Conservation (phyloP, 2,797 vertebrate genomes). For the Thaleichthys pacificus region DNA sequence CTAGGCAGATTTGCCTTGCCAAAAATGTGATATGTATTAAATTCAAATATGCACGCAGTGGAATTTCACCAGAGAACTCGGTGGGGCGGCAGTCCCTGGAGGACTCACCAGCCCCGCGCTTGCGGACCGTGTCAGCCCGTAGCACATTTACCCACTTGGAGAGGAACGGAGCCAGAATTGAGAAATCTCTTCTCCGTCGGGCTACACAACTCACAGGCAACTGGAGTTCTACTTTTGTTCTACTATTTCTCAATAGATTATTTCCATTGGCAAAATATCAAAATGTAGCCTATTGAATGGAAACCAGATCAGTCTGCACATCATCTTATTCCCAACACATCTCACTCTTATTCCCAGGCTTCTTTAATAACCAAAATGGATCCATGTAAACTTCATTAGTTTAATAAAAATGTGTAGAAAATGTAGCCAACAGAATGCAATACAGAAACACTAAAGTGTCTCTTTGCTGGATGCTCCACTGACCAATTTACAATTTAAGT, state of each 20-base stretch:
- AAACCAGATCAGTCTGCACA: background rate
- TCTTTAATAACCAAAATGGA: too few species aligned
- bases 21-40: too few species aligned
- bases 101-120: constrained; percentile 6
- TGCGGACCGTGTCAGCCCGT: constrained; percentile 7
- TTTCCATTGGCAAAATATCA: background rate
- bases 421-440: too few species aligned
- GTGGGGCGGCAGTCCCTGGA: background rate
- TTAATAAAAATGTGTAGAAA: too few species aligned
- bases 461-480: too few species aligned
- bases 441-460: too few species aligned
- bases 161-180: constrained; percentile 3
- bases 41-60: background rate
- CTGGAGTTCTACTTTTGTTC: constrained; percentile 1
- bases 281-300: background rate
- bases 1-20: background rate
- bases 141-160: constrained; percentile 12
- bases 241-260: background rate
- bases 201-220: background rate
- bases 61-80: constrained; percentile 5
- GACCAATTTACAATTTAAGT: too few species aligned
- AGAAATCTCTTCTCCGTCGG: background rate
- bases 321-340: background rate
- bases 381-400: too few species aligned
- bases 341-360: too few species aligned